A percentile compares a stretch with the other conserved stretches of the same genome.
These are phyloP conservation scores for Prenolepis imparis DNA, from an alignment of 2,888 invertebrate species.

Conservation along the genomic window DNA sequence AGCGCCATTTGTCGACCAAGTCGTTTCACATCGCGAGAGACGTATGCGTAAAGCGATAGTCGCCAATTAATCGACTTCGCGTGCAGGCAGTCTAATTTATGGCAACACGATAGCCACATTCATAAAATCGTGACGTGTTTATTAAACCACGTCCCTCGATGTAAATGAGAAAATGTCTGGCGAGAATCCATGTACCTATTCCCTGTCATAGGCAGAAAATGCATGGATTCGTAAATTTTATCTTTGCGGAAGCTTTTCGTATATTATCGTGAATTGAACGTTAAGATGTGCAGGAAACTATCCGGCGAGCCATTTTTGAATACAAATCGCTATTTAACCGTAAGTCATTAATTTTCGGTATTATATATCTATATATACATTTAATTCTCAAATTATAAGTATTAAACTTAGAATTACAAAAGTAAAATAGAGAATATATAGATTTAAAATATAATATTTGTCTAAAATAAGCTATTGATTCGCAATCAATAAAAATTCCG, in stretches of 20 bases:
- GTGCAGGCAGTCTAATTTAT: constrained; percentile 45
- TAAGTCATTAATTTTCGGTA: not conserved
- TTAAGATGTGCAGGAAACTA: not conserved
- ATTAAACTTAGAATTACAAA: too few relatives aligned
- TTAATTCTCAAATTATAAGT: too few relatives aligned
- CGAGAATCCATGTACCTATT: not conserved
- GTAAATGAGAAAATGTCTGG: constrained; percentile 25
- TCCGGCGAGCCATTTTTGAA: not conserved
- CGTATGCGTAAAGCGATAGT: constrained; percentile 18
- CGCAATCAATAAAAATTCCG: not conserved
- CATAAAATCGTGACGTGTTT: constrained; percentile 35
- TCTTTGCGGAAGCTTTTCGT: not conserved
- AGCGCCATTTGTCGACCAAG: constrained; percentile 16
- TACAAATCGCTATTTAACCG: not conserved
- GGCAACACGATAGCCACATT: constrained; percentile 30
- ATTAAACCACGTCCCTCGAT: not conserved
- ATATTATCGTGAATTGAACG: not conserved
- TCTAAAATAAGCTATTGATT: not conserved
- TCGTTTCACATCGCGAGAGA: constrained; percentile 45
- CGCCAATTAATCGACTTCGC: constrained; percentile 65
- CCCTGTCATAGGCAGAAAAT: not conserved
- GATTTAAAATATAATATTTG: too few relatives aligned
- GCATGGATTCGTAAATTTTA: not conserved
- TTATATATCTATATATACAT: not conserved
- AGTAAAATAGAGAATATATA: too few relatives aligned